phyloP scores from a whole-genome alignment of 2,888 invertebrate species.

The Cephus rjabovi region DNA sequence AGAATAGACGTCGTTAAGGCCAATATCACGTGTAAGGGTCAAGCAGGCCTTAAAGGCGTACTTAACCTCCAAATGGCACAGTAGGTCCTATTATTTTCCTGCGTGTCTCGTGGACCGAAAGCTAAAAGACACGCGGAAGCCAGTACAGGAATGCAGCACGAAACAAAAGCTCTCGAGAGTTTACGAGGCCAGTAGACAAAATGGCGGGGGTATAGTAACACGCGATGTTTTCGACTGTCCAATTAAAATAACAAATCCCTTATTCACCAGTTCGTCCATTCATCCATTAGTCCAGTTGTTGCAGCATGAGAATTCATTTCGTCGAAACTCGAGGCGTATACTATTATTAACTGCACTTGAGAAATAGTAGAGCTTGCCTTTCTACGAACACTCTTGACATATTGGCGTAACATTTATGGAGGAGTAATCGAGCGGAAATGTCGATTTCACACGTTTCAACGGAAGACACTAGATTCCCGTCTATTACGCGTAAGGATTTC shows the following conservation, averaged over 20 bases:
- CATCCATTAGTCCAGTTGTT: background rate
- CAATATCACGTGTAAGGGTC: constrained; percentile 15
- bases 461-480: background rate
- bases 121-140: background rate
- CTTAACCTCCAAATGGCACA: constrained; percentile 22
- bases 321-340: background rate
- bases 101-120: background rate
- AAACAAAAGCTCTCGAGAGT: background rate
- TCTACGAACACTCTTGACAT: background rate
- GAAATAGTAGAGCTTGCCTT: background rate
- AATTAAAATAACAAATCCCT: background rate
- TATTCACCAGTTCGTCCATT: background rate
- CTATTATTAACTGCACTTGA: background rate
- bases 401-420: background rate
- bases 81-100: background rate
- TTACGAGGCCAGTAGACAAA: background rate
- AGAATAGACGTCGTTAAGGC: constrained; percentile 46
- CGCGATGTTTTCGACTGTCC: background rate
- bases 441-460: background rate
- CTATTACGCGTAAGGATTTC: background rate
- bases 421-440: background rate
- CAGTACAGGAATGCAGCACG: background rate
- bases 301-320: background rate
- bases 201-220: background rate
- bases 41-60: constrained; percentile 20